Evolutionary conservation across 2,888 invertebrate species (phyloP), one percentile per base, ranked within the genome.

Genomic region (Oxytorus armatus): DNA sequence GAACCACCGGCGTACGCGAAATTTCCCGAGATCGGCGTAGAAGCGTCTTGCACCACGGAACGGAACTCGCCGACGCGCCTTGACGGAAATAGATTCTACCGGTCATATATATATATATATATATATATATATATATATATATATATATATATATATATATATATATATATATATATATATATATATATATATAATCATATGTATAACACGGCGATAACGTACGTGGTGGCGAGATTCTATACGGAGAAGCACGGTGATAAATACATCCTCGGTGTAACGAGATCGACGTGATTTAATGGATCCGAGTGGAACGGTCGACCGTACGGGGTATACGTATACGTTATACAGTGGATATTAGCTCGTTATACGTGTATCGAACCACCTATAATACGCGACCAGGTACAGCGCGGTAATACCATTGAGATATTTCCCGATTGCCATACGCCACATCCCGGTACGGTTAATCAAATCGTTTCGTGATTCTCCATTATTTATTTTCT

Each of bases 241-340:
- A 65, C 33, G 51, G 63, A 63, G 78, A 80, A 73, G 69, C 49
- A 73, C 51, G 69, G 80, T 80, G 80, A 80, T 80, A 80, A 80
- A 80, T 80, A 77, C 80, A 80, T 80, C 80, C 77, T 80, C 80
- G 80, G 73, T 77, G 73, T 80, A 80, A 80, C 74, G 80, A 80
- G 80, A 80, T 77, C 80, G 80, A 80, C 80, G 80, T 80, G 80
- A 80, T 80, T 80, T 80, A 80, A 80, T 80, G 77, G 80, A 74
- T 77, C 63, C 77, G 77, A 77, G 80, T 80, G 77, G 73, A 77
- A 63, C 76, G 39, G 70, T 61, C 55, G 63, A 69, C 63, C 36
- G 79, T 63, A 44, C 33, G 65, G 33, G 53, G 59, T 61, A 73
- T 16, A 51, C 39, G 44, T 44, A 44, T 14, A 21, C 25, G 42